A percentile compares a stretch with the other conserved stretches of the same genome.
Evolutionary conservation across 2,888 invertebrate genomes (phyloP).

Genomic region (Gastrophysa polygoni): DNA sequence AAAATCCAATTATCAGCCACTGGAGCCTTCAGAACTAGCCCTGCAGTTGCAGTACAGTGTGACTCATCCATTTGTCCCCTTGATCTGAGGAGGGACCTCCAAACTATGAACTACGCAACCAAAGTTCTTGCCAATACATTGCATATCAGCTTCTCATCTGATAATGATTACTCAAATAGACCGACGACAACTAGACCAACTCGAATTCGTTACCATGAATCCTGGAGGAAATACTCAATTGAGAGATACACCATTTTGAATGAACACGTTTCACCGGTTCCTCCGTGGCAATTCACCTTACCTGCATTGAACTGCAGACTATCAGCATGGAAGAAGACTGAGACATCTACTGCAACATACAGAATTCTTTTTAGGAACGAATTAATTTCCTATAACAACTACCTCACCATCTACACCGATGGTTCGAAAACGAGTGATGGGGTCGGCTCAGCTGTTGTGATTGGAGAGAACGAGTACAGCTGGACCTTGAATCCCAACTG

Average conservation of each 20-base stretch:
- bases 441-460: too few species aligned
- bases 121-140: not conserved
- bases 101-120: not conserved
- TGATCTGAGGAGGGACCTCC: not conserved
- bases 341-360: too few species aligned
- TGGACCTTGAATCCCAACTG: too few species aligned
- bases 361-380: too few species aligned
- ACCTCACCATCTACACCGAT: too few species aligned
- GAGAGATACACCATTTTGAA: not conserved
- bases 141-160: not conserved
- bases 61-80: not conserved
- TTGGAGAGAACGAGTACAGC: too few species aligned
- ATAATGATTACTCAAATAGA: not conserved
- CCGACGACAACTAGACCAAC: not conserved
- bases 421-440: too few species aligned
- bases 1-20: not conserved
- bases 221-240: not conserved
- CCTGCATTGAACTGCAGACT: too few species aligned
- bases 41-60: not conserved
- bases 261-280: too few species aligned
- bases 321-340: too few species aligned
- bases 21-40: not conserved
- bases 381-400: too few species aligned
- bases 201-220: not conserved
- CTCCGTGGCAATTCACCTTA: too few species aligned